phyloP scores from a whole-genome alignment of 1,140 invertebrate genomes.

The Ctenoplectra terminalis region DNA sequence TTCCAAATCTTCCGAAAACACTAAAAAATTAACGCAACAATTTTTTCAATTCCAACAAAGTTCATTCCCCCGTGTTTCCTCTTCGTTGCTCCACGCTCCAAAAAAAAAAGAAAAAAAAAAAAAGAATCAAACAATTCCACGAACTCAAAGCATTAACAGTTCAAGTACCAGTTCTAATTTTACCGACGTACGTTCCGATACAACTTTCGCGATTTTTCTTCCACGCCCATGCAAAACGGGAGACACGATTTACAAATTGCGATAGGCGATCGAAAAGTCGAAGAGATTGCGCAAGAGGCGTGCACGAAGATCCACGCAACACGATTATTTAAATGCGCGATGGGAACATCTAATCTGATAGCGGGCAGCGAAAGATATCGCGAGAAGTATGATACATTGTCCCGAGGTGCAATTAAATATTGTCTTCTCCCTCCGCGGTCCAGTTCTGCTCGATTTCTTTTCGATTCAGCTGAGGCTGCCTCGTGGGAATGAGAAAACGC shows the following conservation, averaged over 20 bases:
- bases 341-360: conserved; percentile 51
- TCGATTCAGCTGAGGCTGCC: not conserved
- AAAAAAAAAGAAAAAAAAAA: too few relatives aligned
- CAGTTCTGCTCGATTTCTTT: conserved; percentile 47
- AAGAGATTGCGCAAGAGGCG: conserved; percentile 3
- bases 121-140: too few relatives aligned
- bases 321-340: conserved; percentile 34
- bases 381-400: conserved; percentile 32
- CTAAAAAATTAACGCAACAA: too few relatives aligned
- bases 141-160: too few relatives aligned
- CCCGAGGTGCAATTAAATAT: conserved; percentile 38
- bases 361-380: not conserved
- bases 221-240: too few relatives aligned
- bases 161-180: too few relatives aligned
- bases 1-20: too few relatives aligned
- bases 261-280: not conserved
- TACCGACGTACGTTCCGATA: not conserved
- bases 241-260: not conserved
- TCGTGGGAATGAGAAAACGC: conserved; percentile 39
- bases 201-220: not conserved
- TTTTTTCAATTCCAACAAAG: too few relatives aligned
- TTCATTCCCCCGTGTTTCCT: too few relatives aligned
- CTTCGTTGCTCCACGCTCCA: too few relatives aligned
- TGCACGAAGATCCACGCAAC: not conserved
- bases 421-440: conserved; percentile 6